phyloP scores from a whole-genome alignment of 2,888 invertebrate species.

The Micoletzkya japonica region DNA sequence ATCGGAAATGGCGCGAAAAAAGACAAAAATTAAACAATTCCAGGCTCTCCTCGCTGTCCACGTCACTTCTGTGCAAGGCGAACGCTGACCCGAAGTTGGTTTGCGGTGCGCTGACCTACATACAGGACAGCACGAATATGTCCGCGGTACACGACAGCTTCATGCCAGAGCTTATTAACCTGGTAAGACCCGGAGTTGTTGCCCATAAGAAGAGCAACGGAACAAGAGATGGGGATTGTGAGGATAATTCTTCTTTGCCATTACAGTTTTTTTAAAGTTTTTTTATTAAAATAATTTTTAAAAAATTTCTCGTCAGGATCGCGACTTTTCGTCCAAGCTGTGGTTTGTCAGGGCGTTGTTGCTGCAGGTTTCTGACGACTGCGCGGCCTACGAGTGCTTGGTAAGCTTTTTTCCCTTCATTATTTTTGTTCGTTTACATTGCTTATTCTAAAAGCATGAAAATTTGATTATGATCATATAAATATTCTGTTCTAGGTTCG shows the following conservation, averaged over 20 bases:
- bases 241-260: too few species aligned
- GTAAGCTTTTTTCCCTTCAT: constrained; percentile 22
- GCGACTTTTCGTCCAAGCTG: too few species aligned
- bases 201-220: too few species aligned
- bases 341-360: too few species aligned
- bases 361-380: constrained; percentile 49
- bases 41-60: constrained; percentile 49
- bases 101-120: constrained; percentile 44
- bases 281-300: too few species aligned
- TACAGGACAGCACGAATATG: background rate
- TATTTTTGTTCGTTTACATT: background rate
- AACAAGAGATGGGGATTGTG: too few species aligned
- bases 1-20: background rate
- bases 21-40: constrained; percentile 8
- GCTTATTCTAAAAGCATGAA: background rate
- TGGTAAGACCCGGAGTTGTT: background rate
- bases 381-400: constrained; percentile 39
- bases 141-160: background rate
- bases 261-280: too few species aligned
- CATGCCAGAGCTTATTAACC: background rate
- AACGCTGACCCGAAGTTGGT: constrained; percentile 49
- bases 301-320: too few species aligned
- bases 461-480: background rate
- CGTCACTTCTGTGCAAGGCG: constrained; percentile 56
- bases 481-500: background rate